Base-by-base conservation (phyloP, 2,888 invertebrate species). In the Hylaea fasciaria region DNA sequence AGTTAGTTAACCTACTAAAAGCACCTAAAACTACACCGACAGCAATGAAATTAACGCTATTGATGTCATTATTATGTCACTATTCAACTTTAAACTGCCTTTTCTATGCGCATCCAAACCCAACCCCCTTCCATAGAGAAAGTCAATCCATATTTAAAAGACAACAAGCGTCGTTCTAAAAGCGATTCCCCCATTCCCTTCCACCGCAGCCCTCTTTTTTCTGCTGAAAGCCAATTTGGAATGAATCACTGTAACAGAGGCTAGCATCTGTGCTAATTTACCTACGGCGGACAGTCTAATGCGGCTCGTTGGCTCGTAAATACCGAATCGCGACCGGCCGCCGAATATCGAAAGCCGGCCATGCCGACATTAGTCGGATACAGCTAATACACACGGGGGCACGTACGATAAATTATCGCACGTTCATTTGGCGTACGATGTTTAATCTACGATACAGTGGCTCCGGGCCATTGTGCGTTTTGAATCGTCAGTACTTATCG, bases 251-350 rank as follows among this genome's bases (percentile, higher is more conserved):
- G 91, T 86, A 88, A 89, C 90, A 86, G 89, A 85, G 84, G 89
- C 86, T 82, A 91, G 87, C 92, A 92, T 92, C 91, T 92, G 92
- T 89, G 92, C 92, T 92, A 92, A 92, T 92, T 92, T 92, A 92
- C 92, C 92, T 91, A 91, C 90, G 88, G 86, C 81, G 89, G 91
- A 91, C 92, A 92, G 90, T 89, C 91, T 92, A 92, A 92, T 92
- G 92, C 90, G 86, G 83, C 83, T 86, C 82, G 88, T 82, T 86
- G 77, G 85, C 74, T 90, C 92, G 89, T 92, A 92, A 91, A 92
- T 90, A 89, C 81, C 76, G 88, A 88, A 88, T 87, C 88, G 89
- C 87, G 86, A 87, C 89, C 89, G 88, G 86, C 83, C 91, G 86
- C 83, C 91, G 90, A 92, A 92, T 90, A 91, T 91, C 92, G 92